Evolutionary conservation across 2,888 invertebrate species (phyloP).

Genomic region (Drosophila setosimentum): DNA sequence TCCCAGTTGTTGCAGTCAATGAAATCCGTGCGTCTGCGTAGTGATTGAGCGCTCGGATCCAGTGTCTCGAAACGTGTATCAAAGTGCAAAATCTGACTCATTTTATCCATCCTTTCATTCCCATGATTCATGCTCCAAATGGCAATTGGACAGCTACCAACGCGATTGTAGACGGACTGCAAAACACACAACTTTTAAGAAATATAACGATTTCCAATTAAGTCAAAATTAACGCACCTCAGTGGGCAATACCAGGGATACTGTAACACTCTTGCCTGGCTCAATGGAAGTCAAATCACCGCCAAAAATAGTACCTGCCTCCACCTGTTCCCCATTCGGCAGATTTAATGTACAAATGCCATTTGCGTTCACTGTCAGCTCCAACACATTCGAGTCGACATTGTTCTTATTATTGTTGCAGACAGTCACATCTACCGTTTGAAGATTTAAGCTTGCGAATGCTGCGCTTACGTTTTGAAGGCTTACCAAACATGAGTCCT

Average conservation of each 20-base stretch:
- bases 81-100: conserved; percentile 67
- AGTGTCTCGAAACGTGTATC: conserved; percentile 79
- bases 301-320: conserved; percentile 74
- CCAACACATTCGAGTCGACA: conserved; percentile 62
- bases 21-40: conserved; percentile 66
- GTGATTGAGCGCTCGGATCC: conserved; percentile 64
- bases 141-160: conserved; percentile 79
- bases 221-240: conserved; percentile 63
- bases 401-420: conserved; percentile 46
- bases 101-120: conserved; percentile 48
- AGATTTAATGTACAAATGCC: conserved; percentile 75
- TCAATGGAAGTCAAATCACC: conserved; percentile 81
- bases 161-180: conserved; percentile 82
- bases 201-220: not conserved
- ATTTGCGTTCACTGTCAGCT: conserved; percentile 69
- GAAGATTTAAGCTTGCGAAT: not conserved
- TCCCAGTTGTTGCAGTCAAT: conserved; percentile 83
- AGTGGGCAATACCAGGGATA: conserved; percentile 83
- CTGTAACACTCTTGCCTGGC: conserved; percentile 66
- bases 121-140: conserved; percentile 66
- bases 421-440: conserved; percentile 74
- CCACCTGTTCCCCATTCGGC: conserved; percentile 49
- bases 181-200: conserved; percentile 6
- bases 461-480: not conserved
- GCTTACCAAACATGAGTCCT: conserved; percentile 82